Conservation (phyloP, 2,113 vertebrate genomes). For the Rallus limicola region DNA sequence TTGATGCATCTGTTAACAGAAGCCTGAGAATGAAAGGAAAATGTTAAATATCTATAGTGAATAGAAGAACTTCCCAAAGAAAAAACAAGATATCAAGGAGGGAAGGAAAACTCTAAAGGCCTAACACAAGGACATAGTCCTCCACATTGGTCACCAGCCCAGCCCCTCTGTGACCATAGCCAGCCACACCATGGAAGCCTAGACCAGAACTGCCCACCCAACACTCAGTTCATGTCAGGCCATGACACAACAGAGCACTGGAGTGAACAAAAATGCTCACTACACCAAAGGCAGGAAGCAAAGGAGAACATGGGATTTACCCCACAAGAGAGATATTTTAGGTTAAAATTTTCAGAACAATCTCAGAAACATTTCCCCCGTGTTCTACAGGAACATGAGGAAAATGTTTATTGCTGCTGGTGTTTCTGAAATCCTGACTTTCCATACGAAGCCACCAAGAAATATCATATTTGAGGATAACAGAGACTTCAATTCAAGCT, state of each 20-base stretch:
- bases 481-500: not conserved
- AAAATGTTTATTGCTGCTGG: not conserved
- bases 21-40: not conserved
- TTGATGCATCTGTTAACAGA: not conserved
- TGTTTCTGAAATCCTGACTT: not conserved
- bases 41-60: not conserved
- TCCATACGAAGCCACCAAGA: not conserved
- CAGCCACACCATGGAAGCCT: not conserved
- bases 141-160: not conserved
- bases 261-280: not conserved
- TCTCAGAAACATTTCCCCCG: not conserved
- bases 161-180: fast-evolving
- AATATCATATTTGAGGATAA: not conserved
- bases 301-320: not conserved
- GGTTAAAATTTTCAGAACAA: not conserved
- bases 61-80: not conserved
- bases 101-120: not conserved
- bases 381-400: not conserved
- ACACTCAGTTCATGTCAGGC: not conserved
- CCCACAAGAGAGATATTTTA: not conserved
- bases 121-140: not conserved
- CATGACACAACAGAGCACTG: not conserved
- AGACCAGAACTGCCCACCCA: not conserved
- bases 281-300: not conserved
- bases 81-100: not conserved